Conservation (phyloP, 1,140 invertebrate genomes). For the Tyrophagus putrescentiae region DNA sequence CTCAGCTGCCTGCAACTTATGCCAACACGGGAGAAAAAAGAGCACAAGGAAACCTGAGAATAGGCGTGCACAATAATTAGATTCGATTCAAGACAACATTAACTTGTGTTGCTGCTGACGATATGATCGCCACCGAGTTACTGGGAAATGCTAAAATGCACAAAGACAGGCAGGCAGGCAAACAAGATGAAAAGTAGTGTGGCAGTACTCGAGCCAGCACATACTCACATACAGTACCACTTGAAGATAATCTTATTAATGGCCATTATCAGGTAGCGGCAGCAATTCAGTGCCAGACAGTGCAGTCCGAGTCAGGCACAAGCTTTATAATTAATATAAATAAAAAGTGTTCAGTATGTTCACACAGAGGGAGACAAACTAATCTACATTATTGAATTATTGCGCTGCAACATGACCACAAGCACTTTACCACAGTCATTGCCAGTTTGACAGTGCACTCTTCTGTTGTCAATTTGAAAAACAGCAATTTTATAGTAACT, state of each 20-base stretch:
- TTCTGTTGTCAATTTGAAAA: slow-evolving; percentile 13
- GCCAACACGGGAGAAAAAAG: no score
- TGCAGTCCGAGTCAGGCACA: not conserved
- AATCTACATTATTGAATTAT: slow-evolving; percentile 2
- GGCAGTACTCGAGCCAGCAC: no score
- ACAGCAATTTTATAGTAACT: not conserved
- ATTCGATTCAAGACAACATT: slow-evolving; percentile 12
- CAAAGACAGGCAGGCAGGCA: no score
- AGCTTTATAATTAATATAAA: slow-evolving; percentile 3
- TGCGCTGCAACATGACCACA: slow-evolving; percentile 3
- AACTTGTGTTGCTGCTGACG: no score
- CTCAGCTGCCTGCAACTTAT: no score
- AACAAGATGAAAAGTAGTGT: no score
- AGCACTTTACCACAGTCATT: not conserved
- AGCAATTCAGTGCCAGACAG: no score
- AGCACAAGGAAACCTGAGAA: slow-evolving; percentile 12
- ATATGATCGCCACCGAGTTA: no score
- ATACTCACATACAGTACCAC: no score
- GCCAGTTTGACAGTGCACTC: not conserved
- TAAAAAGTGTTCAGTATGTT: not conserved
- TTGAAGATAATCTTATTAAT: slow-evolving; percentile 9
- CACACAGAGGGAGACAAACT: not conserved
- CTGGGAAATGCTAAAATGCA: no score
- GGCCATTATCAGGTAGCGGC: not conserved
- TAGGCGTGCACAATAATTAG: slow-evolving; percentile 7